A percentile compares a stretch with the other conserved stretches of the same genome.
These are phyloP conservation scores for Yponomeuta evonymella DNA, from an alignment of 2,888 invertebrate species.

Conservation along the genomic window DNA sequence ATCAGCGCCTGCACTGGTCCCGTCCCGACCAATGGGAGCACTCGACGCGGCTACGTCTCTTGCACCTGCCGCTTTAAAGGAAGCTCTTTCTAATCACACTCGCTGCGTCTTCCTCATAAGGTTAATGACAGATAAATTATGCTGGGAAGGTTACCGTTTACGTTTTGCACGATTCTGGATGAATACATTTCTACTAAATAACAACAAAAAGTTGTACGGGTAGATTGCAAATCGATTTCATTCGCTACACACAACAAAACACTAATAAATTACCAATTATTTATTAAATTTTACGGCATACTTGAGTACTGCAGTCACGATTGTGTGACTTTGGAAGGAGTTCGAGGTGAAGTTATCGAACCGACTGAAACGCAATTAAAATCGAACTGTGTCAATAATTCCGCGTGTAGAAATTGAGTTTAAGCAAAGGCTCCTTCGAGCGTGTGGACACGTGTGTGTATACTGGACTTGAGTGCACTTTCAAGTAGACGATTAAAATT, in stretches of 20 bases:
- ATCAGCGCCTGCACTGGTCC: conserved; percentile 53
- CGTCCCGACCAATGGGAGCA: conserved; percentile 37
- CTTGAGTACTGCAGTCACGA: not conserved
- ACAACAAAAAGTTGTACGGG: not conserved
- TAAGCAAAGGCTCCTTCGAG: conserved; percentile 28
- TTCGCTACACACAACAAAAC: not conserved
- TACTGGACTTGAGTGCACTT: conserved; percentile 25
- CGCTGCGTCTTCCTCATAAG: conserved; percentile 33
- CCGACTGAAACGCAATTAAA: not conserved
- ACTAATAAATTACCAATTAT: not conserved
- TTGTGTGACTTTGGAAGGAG: not conserved
- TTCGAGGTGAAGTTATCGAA: not conserved
- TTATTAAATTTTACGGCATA: not conserved
- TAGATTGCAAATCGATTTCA: not conserved
- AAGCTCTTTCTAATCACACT: conserved; percentile 48
- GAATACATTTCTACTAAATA: not conserved
- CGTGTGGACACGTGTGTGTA: conserved; percentile 26
- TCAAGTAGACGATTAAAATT: conserved; percentile 61
- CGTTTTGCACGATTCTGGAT: not conserved
- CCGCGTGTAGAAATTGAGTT: conserved; percentile 29
- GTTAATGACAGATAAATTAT: not conserved
- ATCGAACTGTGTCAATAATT: conserved; percentile 6
- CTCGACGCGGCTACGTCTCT: conserved; percentile 36
- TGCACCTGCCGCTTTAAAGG: conserved; percentile 61
- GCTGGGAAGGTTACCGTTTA: not conserved